Conservation (phyloP, 1,140 invertebrate genomes). For the Rhynchophorus ferrugineus region DNA sequence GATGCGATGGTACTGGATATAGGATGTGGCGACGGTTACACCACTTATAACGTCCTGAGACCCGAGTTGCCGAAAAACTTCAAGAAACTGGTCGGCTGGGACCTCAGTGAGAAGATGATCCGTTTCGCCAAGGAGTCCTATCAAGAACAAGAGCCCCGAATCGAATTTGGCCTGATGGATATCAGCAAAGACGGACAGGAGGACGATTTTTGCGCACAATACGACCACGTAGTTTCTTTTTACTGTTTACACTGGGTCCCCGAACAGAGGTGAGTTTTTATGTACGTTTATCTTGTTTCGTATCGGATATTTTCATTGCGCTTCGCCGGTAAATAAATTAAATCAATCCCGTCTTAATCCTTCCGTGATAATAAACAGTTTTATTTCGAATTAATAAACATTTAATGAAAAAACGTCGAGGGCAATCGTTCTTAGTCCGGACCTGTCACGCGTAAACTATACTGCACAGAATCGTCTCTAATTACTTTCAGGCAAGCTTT, state of each 20-base stretch:
- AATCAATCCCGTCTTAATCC: too few relatives aligned
- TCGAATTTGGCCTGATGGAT: slow-evolving; percentile 58
- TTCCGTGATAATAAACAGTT: too few relatives aligned
- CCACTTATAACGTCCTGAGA: slow-evolving; percentile 60
- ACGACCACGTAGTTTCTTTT: slow-evolving; percentile 69
- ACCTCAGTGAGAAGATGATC: slow-evolving; percentile 66
- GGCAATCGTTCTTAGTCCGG: too few relatives aligned
- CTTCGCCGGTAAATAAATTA: too few relatives aligned
- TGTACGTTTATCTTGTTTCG: too few relatives aligned
- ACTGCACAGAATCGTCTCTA: too few relatives aligned
- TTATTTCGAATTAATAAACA: too few relatives aligned
- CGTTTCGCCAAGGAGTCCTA: slow-evolving; percentile 48
- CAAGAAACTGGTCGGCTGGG: slow-evolving; percentile 50
- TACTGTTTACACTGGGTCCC: slow-evolving; percentile 78
- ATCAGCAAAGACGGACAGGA: slow-evolving; percentile 50
- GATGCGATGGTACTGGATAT: slow-evolving; percentile 60
- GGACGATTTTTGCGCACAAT: slow-evolving; percentile 45
- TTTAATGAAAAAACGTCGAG: not conserved
- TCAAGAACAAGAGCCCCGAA: slow-evolving; percentile 42
- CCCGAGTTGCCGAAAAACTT: slow-evolving; percentile 52
- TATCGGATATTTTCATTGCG: too few relatives aligned
- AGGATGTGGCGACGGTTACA: slow-evolving; percentile 70
- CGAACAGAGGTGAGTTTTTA: slow-evolving; percentile 55
- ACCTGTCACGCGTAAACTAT: too few relatives aligned
- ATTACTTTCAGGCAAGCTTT: slow-evolving; percentile 49